Percentiles rank a stretch among this genome's conserved stretches.
phyloP scores from a whole-genome alignment of 2,888 invertebrate genomes.

The Psylliodes chrysocephalus region DNA sequence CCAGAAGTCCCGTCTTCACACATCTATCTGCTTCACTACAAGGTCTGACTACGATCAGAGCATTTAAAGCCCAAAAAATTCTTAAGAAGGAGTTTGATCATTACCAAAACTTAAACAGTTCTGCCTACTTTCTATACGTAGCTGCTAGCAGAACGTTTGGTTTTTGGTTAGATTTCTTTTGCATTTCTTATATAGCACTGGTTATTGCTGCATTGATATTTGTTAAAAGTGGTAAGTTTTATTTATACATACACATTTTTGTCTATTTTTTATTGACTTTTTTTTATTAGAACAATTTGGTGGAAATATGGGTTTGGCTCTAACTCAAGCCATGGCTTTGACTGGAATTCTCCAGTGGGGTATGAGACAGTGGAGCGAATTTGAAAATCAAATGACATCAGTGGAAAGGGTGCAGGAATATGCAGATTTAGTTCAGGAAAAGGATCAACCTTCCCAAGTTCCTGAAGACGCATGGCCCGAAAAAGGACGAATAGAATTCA shows the following conservation, averaged over 20 bases:
- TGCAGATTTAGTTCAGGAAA: conserved; percentile 73
- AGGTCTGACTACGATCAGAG: conserved; percentile 80
- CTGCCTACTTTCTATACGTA: conserved; percentile 76
- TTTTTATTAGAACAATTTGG: conserved; percentile 56
- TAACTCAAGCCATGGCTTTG: conserved; percentile 59
- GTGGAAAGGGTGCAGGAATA: conserved; percentile 91
- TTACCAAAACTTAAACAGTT: conserved; percentile 74
- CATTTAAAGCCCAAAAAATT: conserved; percentile 72
- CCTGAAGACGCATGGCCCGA: conserved; percentile 80
- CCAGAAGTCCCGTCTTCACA: conserved; percentile 81
- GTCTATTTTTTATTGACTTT: no score
- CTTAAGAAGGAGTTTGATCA: conserved; percentile 71
- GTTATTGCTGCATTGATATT: conserved; percentile 74
- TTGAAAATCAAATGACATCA: conserved; percentile 83
- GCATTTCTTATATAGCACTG: conserved; percentile 71
- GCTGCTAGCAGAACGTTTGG: conserved; percentile 75
- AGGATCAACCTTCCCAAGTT: conserved; percentile 24
- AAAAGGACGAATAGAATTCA: conserved; percentile 74
- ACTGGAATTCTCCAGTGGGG: conserved; percentile 83
- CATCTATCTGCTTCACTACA: conserved; percentile 79
- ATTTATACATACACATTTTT: no score
- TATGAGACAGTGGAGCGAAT: conserved; percentile 69
- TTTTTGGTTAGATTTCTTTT: conserved; percentile 75
- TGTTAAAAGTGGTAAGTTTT: conserved; percentile 64
- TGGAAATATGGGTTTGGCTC: conserved; percentile 60